Conservation (phyloP, 2,888 invertebrate species). For the Amphipoea oculea region DNA sequence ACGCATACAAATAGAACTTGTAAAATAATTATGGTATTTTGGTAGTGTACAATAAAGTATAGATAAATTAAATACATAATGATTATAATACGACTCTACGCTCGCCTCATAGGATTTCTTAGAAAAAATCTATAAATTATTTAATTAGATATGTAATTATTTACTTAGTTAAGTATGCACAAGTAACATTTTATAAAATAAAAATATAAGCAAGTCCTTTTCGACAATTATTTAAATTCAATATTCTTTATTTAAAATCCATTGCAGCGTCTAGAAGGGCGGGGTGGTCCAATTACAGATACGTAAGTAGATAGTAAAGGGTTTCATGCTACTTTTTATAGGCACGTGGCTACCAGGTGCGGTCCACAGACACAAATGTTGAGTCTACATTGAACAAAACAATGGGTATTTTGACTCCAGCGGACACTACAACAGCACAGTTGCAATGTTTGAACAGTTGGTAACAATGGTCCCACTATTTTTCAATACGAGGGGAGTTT, state of each 20-base stretch:
- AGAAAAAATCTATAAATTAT: not conserved
- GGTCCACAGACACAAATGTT: slow-evolving; percentile 74
- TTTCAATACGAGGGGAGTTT: slow-evolving; percentile 67
- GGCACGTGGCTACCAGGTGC: slow-evolving; percentile 83
- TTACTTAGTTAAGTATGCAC: not conserved
- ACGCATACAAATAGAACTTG: not conserved
- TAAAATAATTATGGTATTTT: not conserved
- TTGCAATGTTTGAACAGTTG: slow-evolving; percentile 82
- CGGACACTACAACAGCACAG: slow-evolving; percentile 69
- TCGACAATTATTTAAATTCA: not conserved
- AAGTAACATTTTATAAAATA: not conserved
- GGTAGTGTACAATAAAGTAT: too few relatives aligned
- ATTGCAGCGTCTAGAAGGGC: not conserved
- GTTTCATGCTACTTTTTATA: slow-evolving; percentile 44
- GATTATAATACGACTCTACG: too few relatives aligned
- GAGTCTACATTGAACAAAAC: slow-evolving; percentile 80
- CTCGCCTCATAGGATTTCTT: not conserved
- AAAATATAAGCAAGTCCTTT: not conserved
- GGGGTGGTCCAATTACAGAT: slow-evolving; percentile 40
- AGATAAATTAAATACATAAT: too few relatives aligned
- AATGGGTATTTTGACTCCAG: slow-evolving; percentile 86
- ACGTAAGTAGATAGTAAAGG: slow-evolving; percentile 37
- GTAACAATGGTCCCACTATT: slow-evolving; percentile 78
- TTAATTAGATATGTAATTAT: not conserved
- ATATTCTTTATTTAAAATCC: not conserved